Conservation (phyloP, 1,140 invertebrate species). For the Zophobas morio region DNA sequence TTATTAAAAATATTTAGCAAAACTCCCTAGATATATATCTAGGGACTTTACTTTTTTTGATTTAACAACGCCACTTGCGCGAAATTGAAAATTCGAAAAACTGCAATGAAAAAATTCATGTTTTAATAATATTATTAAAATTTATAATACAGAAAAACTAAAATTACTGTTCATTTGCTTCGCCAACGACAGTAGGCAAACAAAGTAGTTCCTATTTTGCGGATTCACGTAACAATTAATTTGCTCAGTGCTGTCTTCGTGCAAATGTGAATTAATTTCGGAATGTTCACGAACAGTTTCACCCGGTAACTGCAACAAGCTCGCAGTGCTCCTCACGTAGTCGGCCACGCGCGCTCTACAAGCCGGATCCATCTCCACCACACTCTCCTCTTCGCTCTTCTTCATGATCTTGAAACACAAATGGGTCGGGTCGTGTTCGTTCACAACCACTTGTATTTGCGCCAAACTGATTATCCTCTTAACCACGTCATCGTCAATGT, state of each 20-base stretch:
- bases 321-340: conserved; percentile 71
- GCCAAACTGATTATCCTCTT: conserved; percentile 68
- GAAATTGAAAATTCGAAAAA: not conserved
- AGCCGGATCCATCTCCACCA: conserved; percentile 70
- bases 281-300: conserved; percentile 58
- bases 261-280: conserved; percentile 62
- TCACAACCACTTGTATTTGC: conserved; percentile 67
- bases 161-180: conserved; percentile 67
- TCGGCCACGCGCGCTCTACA: conserved; percentile 71
- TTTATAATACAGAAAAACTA: conserved; percentile 59
- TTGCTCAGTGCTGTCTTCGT: conserved; percentile 62
- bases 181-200: conserved; percentile 69
- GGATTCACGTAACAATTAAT: conserved; percentile 70
- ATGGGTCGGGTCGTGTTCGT: conserved; percentile 67
- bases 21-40: too few species aligned
- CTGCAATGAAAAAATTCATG: not conserved
- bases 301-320: conserved; percentile 63
- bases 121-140: conserved; percentile 20
- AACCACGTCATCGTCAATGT: conserved; percentile 68
- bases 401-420: conserved; percentile 64
- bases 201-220: conserved; percentile 69
- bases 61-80: too few species aligned
- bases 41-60: too few species aligned
- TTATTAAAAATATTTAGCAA: too few species aligned
- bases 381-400: conserved; percentile 60